Conservation (phyloP, 1,140 invertebrate species). For the Papilio helenus region DNA sequence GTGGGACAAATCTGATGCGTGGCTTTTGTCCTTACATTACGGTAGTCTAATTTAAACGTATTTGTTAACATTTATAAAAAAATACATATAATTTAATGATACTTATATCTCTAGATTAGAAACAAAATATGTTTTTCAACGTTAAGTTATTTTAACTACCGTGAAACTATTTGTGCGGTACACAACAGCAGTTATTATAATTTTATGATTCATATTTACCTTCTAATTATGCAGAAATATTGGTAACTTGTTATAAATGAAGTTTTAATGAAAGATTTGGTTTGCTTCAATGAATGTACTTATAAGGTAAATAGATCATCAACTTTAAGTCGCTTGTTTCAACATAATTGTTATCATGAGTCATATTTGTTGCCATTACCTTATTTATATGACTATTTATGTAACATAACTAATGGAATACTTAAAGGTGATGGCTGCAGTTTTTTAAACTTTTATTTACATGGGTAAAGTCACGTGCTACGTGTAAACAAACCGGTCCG, state of each 20-base stretch:
- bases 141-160: slow-evolving; percentile 32
- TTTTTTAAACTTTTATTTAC: slow-evolving; percentile 54
- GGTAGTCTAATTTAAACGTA: slow-evolving; percentile 10
- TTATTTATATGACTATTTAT: slow-evolving; percentile 34
- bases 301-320: slow-evolving; percentile 18
- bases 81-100: not conserved
- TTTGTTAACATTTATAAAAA: not conserved
- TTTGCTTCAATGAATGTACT: not conserved
- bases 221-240: slow-evolving; percentile 33
- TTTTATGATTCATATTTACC: slow-evolving; percentile 35
- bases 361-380: slow-evolving; percentile 32
- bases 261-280: not conserved
- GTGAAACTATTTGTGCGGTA: slow-evolving; percentile 34
- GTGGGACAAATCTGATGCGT: slow-evolving; percentile 33
- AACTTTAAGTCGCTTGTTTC: not conserved
- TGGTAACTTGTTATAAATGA: not conserved
- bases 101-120: not conserved
- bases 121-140: slow-evolving; percentile 15
- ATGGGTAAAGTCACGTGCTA: slow-evolving; percentile 67
- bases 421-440: not conserved
- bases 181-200: slow-evolving; percentile 5
- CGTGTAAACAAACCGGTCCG: slow-evolving; percentile 79
- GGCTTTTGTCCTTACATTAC: slow-evolving; percentile 19
- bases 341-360: slow-evolving; percentile 16
- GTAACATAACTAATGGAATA: slow-evolving; percentile 15